A percentile compares a stretch with the other conserved stretches of the same genome.
These are phyloP conservation scores for Drosophila ustulata DNA, from an alignment of 2,888 invertebrate genomes.

Conservation along the genomic window DNA sequence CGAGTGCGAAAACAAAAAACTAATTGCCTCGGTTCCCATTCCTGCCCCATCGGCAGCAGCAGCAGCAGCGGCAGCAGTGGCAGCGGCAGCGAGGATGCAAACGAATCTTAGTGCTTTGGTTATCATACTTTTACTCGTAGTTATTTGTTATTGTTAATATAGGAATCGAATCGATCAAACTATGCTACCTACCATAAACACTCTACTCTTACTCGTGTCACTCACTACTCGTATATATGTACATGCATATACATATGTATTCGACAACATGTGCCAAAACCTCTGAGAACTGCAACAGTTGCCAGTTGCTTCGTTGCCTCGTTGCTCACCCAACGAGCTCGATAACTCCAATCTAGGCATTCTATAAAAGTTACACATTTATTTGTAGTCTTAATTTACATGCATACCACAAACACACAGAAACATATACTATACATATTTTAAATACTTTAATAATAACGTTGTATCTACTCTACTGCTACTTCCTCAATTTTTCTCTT, in stretches of 20 bases:
- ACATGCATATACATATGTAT: background rate
- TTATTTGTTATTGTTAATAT: conserved; percentile 77
- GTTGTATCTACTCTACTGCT: conserved; percentile 53
- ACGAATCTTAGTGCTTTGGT: conserved; percentile 64
- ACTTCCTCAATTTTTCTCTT: conserved; percentile 45
- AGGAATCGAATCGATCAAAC: conserved; percentile 60
- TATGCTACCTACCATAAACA: conserved; percentile 33
- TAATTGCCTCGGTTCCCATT: conserved; percentile 62
- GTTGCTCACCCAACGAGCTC: conserved; percentile 9
- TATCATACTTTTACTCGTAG: conserved; percentile 70
- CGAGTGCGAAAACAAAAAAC: conserved; percentile 75
- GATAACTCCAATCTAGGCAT: conserved; percentile 31
- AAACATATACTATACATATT: conserved; percentile 33
- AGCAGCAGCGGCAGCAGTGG: no score
- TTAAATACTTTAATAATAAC: conserved; percentile 51
- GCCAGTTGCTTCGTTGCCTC: conserved; percentile 1
- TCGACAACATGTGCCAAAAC: conserved; percentile 67
- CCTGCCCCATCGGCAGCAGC: conserved; percentile 19
- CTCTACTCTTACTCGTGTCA: conserved; percentile 1
- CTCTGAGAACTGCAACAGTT: conserved; percentile 36
- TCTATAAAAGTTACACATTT: conserved; percentile 41
- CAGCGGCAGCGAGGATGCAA: conserved; percentile 11
- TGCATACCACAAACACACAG: conserved; percentile 22
- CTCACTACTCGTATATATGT: background rate
- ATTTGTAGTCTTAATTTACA: conserved; percentile 63